Percentiles rank a stretch among this genome's conserved stretches.
phyloP scores from a whole-genome alignment of 1,140 invertebrate genomes.

The Diorhabda elongata region DNA sequence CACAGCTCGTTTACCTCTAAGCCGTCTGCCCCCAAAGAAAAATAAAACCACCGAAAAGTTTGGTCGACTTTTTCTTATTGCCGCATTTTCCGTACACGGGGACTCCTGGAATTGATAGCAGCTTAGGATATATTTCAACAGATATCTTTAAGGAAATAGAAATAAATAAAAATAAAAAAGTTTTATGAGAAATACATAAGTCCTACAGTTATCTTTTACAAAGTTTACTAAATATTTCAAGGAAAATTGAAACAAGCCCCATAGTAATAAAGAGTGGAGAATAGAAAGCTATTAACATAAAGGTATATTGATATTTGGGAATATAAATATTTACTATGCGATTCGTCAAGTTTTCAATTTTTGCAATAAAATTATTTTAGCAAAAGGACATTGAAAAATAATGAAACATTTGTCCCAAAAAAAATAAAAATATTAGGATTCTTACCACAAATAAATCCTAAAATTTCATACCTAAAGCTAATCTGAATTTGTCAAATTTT shows the following conservation, averaged over 20 bases:
- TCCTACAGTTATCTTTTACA: too few species aligned
- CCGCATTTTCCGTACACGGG: conserved; percentile 7
- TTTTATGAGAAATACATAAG: background rate
- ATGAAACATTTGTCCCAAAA: too few species aligned
- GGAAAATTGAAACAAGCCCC: too few species aligned
- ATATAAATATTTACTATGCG: too few species aligned
- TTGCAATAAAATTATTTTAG: too few species aligned
- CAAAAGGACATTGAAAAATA: too few species aligned
- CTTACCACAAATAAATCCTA: background rate
- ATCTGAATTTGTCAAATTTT: background rate
- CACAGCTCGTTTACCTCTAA: conserved; percentile 12
- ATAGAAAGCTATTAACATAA: too few species aligned
- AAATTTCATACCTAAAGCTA: background rate
- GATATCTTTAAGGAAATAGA: background rate
- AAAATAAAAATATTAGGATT: too few species aligned
- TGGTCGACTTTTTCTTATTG: conserved; percentile 16
- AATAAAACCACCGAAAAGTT: conserved; percentile 15
- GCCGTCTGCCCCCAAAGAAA: conserved; percentile 9
- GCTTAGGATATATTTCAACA: background rate
- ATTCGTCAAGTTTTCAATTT: too few species aligned
- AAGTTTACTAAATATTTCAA: too few species aligned
- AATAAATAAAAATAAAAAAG: background rate
- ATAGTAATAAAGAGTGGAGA: too few species aligned
- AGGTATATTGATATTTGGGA: too few species aligned
- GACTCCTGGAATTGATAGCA: background rate